Evolutionary conservation across 2,113 vertebrate species (phyloP).

Genomic region (Pseudois nayaur): DNA sequence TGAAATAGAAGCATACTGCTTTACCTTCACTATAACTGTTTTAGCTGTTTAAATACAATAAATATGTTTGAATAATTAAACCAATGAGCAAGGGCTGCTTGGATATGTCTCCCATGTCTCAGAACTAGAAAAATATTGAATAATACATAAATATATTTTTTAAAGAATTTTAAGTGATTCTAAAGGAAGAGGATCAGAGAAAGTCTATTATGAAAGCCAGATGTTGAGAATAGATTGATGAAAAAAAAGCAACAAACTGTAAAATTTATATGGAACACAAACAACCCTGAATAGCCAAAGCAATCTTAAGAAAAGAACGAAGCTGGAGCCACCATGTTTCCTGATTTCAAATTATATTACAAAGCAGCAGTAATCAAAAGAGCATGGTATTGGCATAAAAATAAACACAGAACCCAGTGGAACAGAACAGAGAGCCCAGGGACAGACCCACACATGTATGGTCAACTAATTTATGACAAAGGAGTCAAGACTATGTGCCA

Average conservation of each 20-base stretch:
- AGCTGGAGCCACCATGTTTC: not conserved
- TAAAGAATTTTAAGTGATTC: not conserved
- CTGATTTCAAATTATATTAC: not conserved
- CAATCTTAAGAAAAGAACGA: not conserved
- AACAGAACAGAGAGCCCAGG: not conserved
- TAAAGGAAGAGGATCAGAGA: not conserved
- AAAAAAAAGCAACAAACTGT: not conserved
- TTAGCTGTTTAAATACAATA: not conserved
- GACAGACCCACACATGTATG: not conserved
- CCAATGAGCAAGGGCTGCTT: not conserved
- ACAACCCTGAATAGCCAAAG: not conserved
- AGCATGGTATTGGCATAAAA: not conserved
- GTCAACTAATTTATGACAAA: not conserved
- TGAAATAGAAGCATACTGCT: not conserved
- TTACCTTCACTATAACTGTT: not conserved
- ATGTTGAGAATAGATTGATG: not conserved
- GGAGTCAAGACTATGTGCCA: not conserved
- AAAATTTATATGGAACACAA: not conserved
- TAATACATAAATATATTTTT: not conserved
- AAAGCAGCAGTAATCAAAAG: not conserved
- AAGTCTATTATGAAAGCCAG: not conserved
- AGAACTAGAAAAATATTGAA: not conserved
- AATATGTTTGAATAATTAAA: not conserved
- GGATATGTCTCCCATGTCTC: not conserved
- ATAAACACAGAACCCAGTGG: not conserved